Base-by-base conservation (phyloP, 2,113 vertebrate species). In the Chlorodrepanis virens region DNA sequence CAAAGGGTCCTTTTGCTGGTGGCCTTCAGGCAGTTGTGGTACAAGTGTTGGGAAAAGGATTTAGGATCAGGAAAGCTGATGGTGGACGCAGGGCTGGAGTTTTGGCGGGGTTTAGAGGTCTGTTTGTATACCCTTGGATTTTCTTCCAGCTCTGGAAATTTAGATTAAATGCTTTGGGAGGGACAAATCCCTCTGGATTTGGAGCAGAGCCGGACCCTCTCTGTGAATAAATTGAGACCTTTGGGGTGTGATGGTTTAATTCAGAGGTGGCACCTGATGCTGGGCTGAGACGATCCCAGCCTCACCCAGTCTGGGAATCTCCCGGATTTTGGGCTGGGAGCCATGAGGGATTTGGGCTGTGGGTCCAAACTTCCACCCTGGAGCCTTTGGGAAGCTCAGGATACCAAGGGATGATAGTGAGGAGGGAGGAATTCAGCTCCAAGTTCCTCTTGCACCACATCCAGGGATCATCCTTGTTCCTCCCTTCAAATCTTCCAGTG, bases 61-160 rank as follows among this genome's bases (percentile, higher is more conserved):
- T 85, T 11, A 16, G 16, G 11, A 13, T 42, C 15, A 0, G 14
- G 65, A 54, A 16, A 44, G 42, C 6, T 24, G 29, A 24, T 13
- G 2, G 1, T 12, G 57, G 44, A 20, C 31, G 6, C 0, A 0
- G 47, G 53, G 56, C 3, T 54, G 50, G 28, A 12, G 44, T 45
- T 91, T 11, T 27, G 33, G 39, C 67, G 42, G 65, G 40, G 53
- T 49, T 45, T 47, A 21, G 60, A 61, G 81, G 14, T 0, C 8
- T 57, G n/a, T 47, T 69, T 39, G 28, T 15, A 5, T 13, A 68
- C 39, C 29, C 54, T 44, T 21, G 44, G 45, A 68, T 33, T 68
- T 6, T 86, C 83, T 61, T 65, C 42, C 71, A 74, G 45, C 29
- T 79, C 61, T 57, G 57, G 65, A 82, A 69, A 24, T 75, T 67